Evolutionary conservation across 2,888 invertebrate genomes (phyloP).

Genomic region (Mesorhabditis spiculigera): DNA sequence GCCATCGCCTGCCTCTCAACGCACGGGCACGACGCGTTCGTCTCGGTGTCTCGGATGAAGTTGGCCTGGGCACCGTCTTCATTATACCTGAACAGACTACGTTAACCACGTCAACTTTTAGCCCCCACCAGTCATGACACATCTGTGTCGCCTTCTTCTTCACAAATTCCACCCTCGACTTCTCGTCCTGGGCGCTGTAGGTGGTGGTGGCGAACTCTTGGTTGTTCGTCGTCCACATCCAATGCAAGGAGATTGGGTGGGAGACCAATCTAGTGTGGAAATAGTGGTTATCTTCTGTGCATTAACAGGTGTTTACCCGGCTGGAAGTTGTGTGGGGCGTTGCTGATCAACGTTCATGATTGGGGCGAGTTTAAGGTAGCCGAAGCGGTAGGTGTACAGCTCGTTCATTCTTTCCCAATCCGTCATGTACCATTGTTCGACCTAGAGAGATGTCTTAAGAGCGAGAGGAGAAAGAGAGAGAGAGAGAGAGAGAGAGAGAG

Average conservation of each 20-base stretch:
- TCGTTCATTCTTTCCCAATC: slow-evolving; percentile 55
- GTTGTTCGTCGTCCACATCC: slow-evolving; percentile 53
- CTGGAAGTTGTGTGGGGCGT: slow-evolving; percentile 17
- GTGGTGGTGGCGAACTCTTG: slow-evolving; percentile 41
- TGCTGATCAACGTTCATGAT: slow-evolving; percentile 36
- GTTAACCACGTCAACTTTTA: not conserved
- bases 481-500: too few species aligned
- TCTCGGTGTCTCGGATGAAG: slow-evolving; percentile 56
- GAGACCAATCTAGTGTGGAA: slow-evolving; percentile 41
- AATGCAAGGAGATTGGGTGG: slow-evolving; percentile 55
- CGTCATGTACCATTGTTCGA: slow-evolving; percentile 55
- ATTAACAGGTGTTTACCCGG: not conserved
- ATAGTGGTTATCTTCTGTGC: too few species aligned
- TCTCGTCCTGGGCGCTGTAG: slow-evolving; percentile 37
- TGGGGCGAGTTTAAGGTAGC: slow-evolving; percentile 53
- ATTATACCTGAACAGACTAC: slow-evolving; percentile 24
- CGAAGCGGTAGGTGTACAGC: slow-evolving; percentile 52
- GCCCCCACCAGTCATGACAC: slow-evolving; percentile 55
- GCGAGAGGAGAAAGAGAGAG: not conserved
- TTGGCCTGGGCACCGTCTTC: slow-evolving; percentile 54
- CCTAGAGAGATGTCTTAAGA: slow-evolving; percentile 12
- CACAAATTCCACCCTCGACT: slow-evolving; percentile 35
- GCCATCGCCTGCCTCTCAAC: slow-evolving; percentile 81
- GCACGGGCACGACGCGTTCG: slow-evolving; percentile 70
- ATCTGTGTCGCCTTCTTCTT: slow-evolving; percentile 46